A percentile compares a stretch with the other conserved stretches of the same genome.
Evolutionary conservation across 1,140 invertebrate species (phyloP).

Genomic region (Charaxes varanes): DNA sequence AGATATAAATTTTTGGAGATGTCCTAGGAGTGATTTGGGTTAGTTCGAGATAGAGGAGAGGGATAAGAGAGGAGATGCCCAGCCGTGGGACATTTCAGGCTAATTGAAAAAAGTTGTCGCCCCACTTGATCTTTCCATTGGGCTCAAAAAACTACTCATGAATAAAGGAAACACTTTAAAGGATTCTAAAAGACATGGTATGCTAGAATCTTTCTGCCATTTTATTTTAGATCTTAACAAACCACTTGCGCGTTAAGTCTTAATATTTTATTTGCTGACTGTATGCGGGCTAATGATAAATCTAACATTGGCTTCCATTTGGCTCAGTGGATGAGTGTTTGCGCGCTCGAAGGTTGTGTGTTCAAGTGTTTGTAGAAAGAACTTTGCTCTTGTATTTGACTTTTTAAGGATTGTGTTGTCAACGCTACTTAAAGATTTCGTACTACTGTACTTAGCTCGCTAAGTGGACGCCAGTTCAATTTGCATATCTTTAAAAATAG

Average conservation of each 20-base stretch:
- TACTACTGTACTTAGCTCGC: conserved; percentile 8
- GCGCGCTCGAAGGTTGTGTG: conserved; percentile 7
- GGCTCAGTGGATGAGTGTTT: conserved; percentile 21
- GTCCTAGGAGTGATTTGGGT: no score
- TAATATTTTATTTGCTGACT: conserved; percentile 8
- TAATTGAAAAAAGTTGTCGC: no score
- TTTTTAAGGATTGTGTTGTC: conserved; percentile 24
- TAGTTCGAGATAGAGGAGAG: no score
- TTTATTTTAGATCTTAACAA: not conserved
- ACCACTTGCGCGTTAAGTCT: not conserved
- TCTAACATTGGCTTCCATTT: conserved; percentile 13
- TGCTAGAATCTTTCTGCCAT: not conserved
- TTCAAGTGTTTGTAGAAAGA: conserved; percentile 27
- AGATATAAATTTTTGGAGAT: no score
- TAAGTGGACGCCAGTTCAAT: not conserved
- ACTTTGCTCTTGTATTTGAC: conserved; percentile 17
- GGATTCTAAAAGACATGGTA: no score
- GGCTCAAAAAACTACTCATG: no score
- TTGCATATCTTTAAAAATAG: conserved; percentile 3
- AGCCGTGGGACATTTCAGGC: no score
- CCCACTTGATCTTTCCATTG: no score
- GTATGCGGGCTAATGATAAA: conserved; percentile 5
- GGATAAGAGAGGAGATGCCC: no score
- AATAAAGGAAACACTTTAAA: no score
- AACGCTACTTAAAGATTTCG: conserved; percentile 14